These are phyloP conservation scores for Drosophila engyochracea DNA, from an alignment of 2,888 invertebrate species.

Conservation along the genomic window DNA sequence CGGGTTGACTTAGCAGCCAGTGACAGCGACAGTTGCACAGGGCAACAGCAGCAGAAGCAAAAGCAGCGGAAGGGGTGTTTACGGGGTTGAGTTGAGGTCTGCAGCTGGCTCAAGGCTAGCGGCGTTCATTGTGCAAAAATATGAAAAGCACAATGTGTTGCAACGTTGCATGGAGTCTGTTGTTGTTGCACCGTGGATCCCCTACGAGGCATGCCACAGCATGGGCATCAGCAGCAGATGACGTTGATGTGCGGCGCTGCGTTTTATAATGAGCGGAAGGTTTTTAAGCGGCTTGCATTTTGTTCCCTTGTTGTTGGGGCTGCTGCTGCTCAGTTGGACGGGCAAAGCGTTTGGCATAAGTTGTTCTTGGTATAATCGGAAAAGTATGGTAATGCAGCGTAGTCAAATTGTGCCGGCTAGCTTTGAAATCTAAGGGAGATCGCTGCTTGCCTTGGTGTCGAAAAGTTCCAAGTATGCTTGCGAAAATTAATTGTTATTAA, in stretches of 20 bases:
- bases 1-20: slow-evolving; percentile 8
- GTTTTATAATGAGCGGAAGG: slow-evolving; percentile 74
- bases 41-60: not conserved
- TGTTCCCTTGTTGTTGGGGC: slow-evolving; percentile 21
- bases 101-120: slow-evolving; percentile 64
- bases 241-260: slow-evolving; percentile 62
- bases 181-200: slow-evolving; percentile 27
- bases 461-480: slow-evolving; percentile 12
- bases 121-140: slow-evolving; percentile 67
- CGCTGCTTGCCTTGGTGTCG: slow-evolving; percentile 1
- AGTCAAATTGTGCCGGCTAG: slow-evolving; percentile 29
- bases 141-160: slow-evolving; percentile 74
- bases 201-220: slow-evolving; percentile 47
- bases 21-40: slow-evolving; percentile 19
- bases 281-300: slow-evolving; percentile 57
- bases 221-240: slow-evolving; percentile 33
- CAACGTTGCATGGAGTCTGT: slow-evolving; percentile 37
- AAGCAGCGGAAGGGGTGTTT: not conserved
- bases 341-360: slow-evolving; percentile 36
- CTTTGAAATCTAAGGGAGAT: slow-evolving; percentile 21
- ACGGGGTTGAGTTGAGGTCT: not conserved
- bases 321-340: slow-evolving; percentile 26
- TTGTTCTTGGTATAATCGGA: slow-evolving; percentile 40
- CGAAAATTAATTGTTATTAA: slow-evolving; percentile 19
- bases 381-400: slow-evolving; percentile 49